Evolutionary conservation across 1,140 invertebrate genomes (phyloP), one percentile per base, ranked within the genome.

Genomic region (Drosophila rhopaloa): DNA sequence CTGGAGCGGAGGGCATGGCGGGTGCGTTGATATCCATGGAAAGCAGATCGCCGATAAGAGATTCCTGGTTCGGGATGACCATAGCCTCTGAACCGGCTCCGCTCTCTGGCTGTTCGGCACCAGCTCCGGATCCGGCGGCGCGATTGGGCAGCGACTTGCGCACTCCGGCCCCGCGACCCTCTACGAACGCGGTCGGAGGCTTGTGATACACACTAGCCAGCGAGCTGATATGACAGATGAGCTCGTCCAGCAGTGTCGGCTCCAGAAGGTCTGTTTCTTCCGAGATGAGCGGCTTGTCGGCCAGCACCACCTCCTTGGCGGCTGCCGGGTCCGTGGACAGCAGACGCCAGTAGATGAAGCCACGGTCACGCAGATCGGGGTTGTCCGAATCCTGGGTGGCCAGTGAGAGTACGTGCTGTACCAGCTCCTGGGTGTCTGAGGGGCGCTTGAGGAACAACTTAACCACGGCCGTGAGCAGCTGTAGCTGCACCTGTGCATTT

Each of bases 331-430:
- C 99, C 13, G 99, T 99, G 47, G 98, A 99, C 13, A 99, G 93
- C 24, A 99, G 94, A 51, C 99, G 95, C 99, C 99, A 99, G 93
- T 99, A 99, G 88, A 99, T 99, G 92, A 99, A 99, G 38, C 99
- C 99, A 78, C 99, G 96, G 93, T 99, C 99, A 72, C 99, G 95
- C 7, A 99, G 94, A 93, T 99, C 99, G 0, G 99, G 99, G 93
- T 99, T 99, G 92, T 99, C 99, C n/a, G 98, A 99, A 93, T 99
- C 98, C 93, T 99, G 97, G 2, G 98, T 98, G 5, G 98, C 97
- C 47, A 99, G 94, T 86, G 97, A 98, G 4, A 99, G 94, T 2
- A 98, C 98, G 90, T 97, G 95, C 92, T 99, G 99, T 5, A 99
- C 99, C 13, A 99, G 93, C 91, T 99, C 98, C 93, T 99, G 99